These are phyloP conservation scores for Lucifuga dentata DNA, from an alignment of 2,113 vertebrate species.

Conservation along the genomic window DNA sequence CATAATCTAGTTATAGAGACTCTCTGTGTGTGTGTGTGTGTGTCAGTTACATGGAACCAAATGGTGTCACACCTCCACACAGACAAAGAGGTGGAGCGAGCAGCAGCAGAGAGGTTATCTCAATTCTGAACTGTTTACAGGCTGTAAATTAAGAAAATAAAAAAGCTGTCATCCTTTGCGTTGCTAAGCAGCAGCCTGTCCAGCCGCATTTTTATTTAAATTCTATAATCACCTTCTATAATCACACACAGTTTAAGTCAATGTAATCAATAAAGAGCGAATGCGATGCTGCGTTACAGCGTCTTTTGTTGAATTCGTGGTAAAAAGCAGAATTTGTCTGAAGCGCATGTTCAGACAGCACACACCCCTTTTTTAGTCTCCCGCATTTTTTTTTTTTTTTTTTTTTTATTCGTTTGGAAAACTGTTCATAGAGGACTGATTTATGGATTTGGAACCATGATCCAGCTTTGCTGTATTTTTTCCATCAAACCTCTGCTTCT, in stretches of 20 bases:
- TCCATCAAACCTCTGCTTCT: background rate
- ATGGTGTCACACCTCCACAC: constrained; percentile 71
- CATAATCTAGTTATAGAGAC: constrained; percentile 42
- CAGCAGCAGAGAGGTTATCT: background rate
- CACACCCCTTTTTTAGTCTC: constrained; percentile 75
- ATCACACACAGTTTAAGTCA: background rate
- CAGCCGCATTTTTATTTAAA: background rate
- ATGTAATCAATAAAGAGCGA: background rate
- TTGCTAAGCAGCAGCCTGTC: constrained; percentile 20
- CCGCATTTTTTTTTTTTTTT: constrained; percentile 40
- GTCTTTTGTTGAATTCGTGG: constrained; percentile 8
- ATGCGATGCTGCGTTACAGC: background rate
- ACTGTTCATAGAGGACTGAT: too few relatives aligned
- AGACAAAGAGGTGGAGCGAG: constrained; percentile 72
- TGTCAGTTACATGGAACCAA: constrained; percentile 36
- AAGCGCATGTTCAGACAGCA: constrained; percentile 62
- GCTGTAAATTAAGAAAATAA: constrained; percentile 15
- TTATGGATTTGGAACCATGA: too few relatives aligned
- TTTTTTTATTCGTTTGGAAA: background rate
- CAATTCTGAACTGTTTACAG: constrained; percentile 27
- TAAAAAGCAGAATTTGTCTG: constrained; percentile 8
- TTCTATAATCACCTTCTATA: too few relatives aligned
- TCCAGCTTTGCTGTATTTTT: too few relatives aligned
- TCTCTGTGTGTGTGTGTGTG: constrained; percentile 9
- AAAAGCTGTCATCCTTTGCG: background rate